Evolutionary conservation across 2,888 invertebrate genomes (phyloP).

Genomic region (Griposia aprilina): DNA sequence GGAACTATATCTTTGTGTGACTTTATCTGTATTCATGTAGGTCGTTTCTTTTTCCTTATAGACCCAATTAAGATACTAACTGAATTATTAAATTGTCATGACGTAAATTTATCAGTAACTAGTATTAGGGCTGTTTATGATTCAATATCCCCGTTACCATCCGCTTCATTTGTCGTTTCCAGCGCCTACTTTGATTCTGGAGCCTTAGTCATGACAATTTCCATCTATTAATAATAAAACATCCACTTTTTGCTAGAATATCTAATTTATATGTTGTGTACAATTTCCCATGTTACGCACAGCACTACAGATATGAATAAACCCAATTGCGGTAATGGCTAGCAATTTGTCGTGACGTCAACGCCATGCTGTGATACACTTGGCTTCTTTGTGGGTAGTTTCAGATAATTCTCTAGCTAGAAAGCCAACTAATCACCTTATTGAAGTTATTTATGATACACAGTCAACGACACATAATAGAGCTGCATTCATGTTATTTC

Average conservation of each 20-base stretch:
- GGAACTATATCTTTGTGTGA: conserved; percentile 25
- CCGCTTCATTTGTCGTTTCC: conserved; percentile 1
- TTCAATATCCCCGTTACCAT: not conserved
- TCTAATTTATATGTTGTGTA: conserved; percentile 36
- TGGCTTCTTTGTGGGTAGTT: conserved; percentile 31
- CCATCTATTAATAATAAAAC: conserved; percentile 15
- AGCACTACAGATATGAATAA: conserved; percentile 42
- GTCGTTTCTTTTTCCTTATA: conserved; percentile 14
- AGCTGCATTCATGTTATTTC: conserved; percentile 34
- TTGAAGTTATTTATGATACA: conserved; percentile 28
- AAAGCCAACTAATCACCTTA: conserved; percentile 40
- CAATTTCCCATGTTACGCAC: conserved; percentile 12
- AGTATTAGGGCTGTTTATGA: not conserved
- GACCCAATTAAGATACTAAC: conserved; percentile 3
- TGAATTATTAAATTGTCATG: not conserved
- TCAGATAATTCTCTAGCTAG: conserved; percentile 28
- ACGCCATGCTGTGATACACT: conserved; percentile 38
- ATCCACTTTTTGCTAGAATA: conserved; percentile 1
- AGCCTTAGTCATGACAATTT: conserved; percentile 11
- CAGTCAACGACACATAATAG: conserved; percentile 47
- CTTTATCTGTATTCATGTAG: conserved; percentile 32
- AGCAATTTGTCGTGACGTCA: conserved; percentile 63
- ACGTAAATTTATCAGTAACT: not conserved
- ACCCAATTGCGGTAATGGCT: conserved; percentile 39
- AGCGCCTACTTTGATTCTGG: not conserved